These are phyloP conservation scores for Solenopsis fugax DNA, from an alignment of 1,140 invertebrate genomes.

Conservation along the genomic window DNA sequence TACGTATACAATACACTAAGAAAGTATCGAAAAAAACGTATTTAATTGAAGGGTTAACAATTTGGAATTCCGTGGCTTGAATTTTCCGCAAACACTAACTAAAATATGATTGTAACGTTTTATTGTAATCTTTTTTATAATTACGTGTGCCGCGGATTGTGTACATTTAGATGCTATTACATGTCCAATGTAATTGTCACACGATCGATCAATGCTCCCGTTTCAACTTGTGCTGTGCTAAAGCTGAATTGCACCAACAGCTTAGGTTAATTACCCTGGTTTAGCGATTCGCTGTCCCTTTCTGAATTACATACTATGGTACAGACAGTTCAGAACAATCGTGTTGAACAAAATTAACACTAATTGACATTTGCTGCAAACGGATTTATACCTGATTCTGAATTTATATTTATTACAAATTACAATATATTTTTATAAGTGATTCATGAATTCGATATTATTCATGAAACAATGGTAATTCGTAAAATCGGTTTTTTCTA, in stretches of 20 bases:
- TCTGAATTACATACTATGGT: conserved; percentile 21
- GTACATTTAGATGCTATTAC: conserved; percentile 32
- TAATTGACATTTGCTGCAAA: not conserved
- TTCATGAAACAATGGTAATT: not conserved
- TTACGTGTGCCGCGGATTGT: not conserved
- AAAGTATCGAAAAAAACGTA: no score
- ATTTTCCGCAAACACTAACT: not conserved
- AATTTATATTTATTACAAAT: conserved; percentile 20
- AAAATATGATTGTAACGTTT: not conserved
- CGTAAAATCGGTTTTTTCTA: not conserved
- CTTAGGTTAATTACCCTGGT: conserved; percentile 16
- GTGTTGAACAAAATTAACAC: not conserved
- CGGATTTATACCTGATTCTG: not conserved
- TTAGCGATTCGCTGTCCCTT: conserved; percentile 15
- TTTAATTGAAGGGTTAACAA: no score
- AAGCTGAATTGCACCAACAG: conserved; percentile 24
- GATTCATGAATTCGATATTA: not conserved
- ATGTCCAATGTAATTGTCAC: conserved; percentile 40
- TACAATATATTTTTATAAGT: not conserved
- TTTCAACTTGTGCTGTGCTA: conserved; percentile 26
- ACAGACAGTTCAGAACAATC: not conserved
- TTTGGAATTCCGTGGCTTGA: not conserved
- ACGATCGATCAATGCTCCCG: conserved; percentile 43
- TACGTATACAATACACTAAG: no score
- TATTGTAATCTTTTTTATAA: not conserved